Conservation (phyloP, 2,797 vertebrate species). For the Sebastes vulpes region DNA sequence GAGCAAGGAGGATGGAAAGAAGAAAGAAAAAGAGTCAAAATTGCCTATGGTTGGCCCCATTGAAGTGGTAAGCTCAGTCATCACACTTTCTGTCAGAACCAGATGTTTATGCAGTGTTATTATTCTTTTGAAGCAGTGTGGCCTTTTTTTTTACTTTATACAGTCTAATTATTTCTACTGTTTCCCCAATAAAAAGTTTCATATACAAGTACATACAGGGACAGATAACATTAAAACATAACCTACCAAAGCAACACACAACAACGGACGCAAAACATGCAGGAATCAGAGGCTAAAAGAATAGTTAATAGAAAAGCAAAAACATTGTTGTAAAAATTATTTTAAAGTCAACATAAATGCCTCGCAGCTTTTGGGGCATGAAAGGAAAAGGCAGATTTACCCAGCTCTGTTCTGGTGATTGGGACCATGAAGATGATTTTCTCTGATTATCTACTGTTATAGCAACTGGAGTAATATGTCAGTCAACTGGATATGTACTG, state of each 20-base stretch:
- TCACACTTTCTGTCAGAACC: background rate
- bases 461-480: background rate
- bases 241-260: background rate
- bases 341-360: background rate
- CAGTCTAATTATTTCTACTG: no score
- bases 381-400: background rate
- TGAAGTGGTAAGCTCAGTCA: constrained; percentile 67
- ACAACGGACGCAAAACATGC: background rate
- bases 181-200: background rate
- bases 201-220: background rate
- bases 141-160: no score
- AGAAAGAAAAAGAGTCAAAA: constrained; percentile 68
- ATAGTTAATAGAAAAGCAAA: no score
- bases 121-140: background rate
- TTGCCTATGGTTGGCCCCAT: constrained; percentile 75
- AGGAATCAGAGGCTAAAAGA: background rate
- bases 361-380: background rate
- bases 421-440: background rate
- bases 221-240: background rate
- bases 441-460: background rate
- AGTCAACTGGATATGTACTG: background rate
- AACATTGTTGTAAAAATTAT: background rate
- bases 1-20: constrained; percentile 13
- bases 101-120: background rate
- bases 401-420: background rate